Evolutionary conservation across 2,113 vertebrate genomes (phyloP).

Genomic region (Tinamus guttatus): DNA sequence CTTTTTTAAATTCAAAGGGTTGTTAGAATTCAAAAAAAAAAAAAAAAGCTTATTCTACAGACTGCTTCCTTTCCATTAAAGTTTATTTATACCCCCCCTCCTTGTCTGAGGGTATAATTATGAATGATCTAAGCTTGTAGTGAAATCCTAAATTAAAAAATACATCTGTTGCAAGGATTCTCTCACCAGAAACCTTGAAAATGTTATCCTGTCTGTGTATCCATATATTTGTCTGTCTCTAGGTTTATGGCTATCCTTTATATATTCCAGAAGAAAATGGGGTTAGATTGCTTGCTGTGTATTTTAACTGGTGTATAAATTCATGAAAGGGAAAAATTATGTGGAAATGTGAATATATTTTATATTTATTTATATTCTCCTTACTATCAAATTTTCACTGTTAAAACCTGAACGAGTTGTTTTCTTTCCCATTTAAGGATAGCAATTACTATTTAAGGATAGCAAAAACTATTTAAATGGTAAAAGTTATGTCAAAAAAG

Average conservation of each 20-base stretch:
- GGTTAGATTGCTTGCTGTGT: slow-evolving; percentile 14
- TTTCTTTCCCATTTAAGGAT: background rate
- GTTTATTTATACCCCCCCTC: slow-evolving; percentile 66
- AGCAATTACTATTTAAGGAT: background rate
- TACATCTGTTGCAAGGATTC: slow-evolving; percentile 63
- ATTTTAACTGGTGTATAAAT: slow-evolving; percentile 11
- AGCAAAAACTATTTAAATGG: background rate
- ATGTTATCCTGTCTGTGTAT: slow-evolving; percentile 51
- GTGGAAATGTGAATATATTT: slow-evolving; percentile 16
- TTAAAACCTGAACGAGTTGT: background rate
- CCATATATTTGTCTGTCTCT: slow-evolving; percentile 65
- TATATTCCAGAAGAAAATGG: slow-evolving; percentile 38
- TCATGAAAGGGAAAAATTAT: background rate
- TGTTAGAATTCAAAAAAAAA: slow-evolving; percentile 68
- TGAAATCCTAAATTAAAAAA: slow-evolving; percentile 73
- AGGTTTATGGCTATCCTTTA: slow-evolving; percentile 46
- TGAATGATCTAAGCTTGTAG: slow-evolving; percentile 71
- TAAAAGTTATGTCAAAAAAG: background rate
- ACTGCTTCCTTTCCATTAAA: slow-evolving; percentile 68
- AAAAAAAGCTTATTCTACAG: slow-evolving; percentile 63
- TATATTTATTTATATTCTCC: background rate
- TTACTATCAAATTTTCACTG: slow-evolving; percentile 10
- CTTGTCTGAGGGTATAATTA: slow-evolving; percentile 71
- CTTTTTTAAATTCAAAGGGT: slow-evolving; percentile 45
- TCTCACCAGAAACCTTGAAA: slow-evolving; percentile 68